A percentile compares a stretch with the other conserved stretches of the same genome.
Evolutionary conservation across 2,888 invertebrate genomes (phyloP).

Genomic region (Heteromurus nitidus): DNA sequence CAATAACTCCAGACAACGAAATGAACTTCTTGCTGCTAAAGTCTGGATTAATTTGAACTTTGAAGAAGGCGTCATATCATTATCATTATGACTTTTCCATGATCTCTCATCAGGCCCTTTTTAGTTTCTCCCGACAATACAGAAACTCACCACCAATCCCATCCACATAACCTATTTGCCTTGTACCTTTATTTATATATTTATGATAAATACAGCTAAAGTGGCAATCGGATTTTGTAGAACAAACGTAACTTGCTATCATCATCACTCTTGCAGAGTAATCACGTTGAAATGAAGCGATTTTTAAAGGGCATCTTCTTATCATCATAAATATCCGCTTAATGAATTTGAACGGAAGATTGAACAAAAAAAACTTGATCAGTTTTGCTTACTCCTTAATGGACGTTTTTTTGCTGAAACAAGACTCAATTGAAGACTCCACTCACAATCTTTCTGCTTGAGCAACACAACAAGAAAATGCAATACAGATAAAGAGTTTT

Average conservation of each 20-base stretch:
- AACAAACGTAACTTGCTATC: not conserved
- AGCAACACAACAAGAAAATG: not conserved
- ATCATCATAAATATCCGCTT: slow-evolving; percentile 9
- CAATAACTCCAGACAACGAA: too few relatives aligned
- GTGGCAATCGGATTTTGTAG: not conserved
- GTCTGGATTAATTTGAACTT: too few relatives aligned
- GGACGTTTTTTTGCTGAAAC: slow-evolving; percentile 7
- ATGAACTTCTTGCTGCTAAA: too few relatives aligned
- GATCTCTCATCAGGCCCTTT: too few relatives aligned
- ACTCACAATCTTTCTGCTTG: slow-evolving; percentile 17
- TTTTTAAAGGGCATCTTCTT: too few relatives aligned
- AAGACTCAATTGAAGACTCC: too few relatives aligned
- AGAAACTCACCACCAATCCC: not conserved
- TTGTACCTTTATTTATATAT: not conserved
- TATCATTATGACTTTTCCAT: too few relatives aligned
- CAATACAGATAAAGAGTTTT: slow-evolving; percentile 34
- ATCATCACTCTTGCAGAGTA: too few relatives aligned
- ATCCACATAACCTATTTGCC: not conserved
- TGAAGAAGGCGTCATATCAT: too few relatives aligned
- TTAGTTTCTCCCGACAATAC: not conserved
- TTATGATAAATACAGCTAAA: too few relatives aligned
- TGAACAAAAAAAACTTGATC: slow-evolving; percentile 38
- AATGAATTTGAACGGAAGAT: slow-evolving; percentile 22
- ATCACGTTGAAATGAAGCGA: too few relatives aligned
- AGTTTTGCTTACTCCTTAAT: slow-evolving; percentile 49